Evolutionary conservation across 2,113 vertebrate species (phyloP).

Genomic region (Cariama cristata): DNA sequence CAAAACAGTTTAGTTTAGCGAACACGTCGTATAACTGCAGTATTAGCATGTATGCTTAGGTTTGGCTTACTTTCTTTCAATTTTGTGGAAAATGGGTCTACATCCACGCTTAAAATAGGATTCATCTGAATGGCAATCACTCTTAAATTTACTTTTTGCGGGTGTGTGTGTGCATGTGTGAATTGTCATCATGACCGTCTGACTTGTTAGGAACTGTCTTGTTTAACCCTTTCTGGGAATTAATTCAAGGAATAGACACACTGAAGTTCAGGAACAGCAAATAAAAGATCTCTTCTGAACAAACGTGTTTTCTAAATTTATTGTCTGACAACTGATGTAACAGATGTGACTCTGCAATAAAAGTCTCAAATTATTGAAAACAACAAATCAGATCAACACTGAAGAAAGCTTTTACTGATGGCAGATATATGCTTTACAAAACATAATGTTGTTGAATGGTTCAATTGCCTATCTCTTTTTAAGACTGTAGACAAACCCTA

Average conservation of each 20-base stretch:
- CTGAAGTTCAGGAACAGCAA: background rate
- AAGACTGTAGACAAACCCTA: background rate
- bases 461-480: background rate
- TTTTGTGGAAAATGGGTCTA: background rate
- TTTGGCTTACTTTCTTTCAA: background rate
- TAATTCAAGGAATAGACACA: background rate
- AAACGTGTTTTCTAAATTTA: slow-evolving; percentile 26
- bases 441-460: background rate
- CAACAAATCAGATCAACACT: slow-evolving; percentile 35
- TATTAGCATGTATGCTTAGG: background rate
- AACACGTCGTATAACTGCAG: accelerated
- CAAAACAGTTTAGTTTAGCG: background rate
- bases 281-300: background rate
- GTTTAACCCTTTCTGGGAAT: slow-evolving; percentile 26
- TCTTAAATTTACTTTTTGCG: background rate
- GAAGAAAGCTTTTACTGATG: slow-evolving; percentile 30
- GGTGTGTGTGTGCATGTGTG: background rate
- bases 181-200: background rate
- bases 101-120: background rate
- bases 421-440: slow-evolving; percentile 19
- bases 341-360: slow-evolving; percentile 11
- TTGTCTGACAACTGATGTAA: background rate
- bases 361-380: slow-evolving; percentile 52
- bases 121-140: background rate
- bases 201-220: background rate